phyloP scores from a whole-genome alignment of 1,140 invertebrate species.

The Oscheius sp. region DNA sequence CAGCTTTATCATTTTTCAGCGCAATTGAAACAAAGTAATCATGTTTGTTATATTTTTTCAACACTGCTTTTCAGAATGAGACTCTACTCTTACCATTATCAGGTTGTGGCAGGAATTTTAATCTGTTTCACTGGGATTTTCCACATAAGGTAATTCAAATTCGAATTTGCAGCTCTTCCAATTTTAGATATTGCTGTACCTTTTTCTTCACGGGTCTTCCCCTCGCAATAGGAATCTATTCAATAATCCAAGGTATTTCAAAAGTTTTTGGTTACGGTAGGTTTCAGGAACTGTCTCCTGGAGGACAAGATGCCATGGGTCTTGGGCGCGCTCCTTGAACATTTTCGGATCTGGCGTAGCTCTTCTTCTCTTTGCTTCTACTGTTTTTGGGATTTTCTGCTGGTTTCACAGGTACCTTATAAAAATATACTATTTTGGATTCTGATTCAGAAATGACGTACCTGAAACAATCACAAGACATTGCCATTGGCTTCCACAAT shows the following conservation, averaged over 20 bases:
- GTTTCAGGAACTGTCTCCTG: constrained; percentile 10
- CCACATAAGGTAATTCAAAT: too few relatives aligned
- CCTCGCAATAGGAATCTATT: constrained; percentile 13
- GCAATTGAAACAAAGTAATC: constrained; percentile 27
- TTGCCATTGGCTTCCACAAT: constrained; percentile 14
- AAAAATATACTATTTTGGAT: background rate
- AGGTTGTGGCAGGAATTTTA: constrained; percentile 11
- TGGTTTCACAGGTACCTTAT: constrained; percentile 11
- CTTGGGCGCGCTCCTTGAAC: constrained; percentile 2
- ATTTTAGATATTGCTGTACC: constrained; percentile 20
- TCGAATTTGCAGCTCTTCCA: too few relatives aligned
- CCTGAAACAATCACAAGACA: constrained; percentile 26
- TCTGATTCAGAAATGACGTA: background rate
- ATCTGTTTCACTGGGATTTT: constrained; percentile 12
- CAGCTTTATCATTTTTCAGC: constrained; percentile 23
- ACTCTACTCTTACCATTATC: constrained; percentile 21
- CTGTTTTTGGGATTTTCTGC: constrained; percentile 23
- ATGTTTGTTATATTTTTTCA: background rate
- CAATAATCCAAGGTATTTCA: constrained; percentile 6
- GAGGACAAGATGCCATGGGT: constrained; percentile 18
- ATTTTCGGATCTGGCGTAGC: constrained; percentile 10
- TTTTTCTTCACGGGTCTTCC: constrained; percentile 20
- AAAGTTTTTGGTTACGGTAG: background rate
- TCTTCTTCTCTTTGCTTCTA: constrained; percentile 17
- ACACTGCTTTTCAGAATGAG: constrained; percentile 11